Conservation (phyloP, 2,797 vertebrate genomes). For the Emys orbicularis region DNA sequence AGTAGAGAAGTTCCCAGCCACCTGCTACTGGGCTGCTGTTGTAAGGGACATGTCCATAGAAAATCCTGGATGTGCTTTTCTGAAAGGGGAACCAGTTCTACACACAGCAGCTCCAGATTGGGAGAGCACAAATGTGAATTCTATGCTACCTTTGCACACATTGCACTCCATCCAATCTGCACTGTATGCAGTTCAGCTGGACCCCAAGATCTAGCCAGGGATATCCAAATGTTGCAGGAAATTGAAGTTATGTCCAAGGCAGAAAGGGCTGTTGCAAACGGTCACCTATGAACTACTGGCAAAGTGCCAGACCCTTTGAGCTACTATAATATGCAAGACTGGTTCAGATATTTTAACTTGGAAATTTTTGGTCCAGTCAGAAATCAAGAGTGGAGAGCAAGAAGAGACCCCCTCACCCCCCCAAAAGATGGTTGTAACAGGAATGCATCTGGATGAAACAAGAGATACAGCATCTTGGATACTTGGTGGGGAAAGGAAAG, state of each 20-base stretch:
- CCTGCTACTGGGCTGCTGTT: neutral
- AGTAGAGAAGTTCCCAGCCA: neutral
- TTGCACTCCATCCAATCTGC: too few relatives aligned
- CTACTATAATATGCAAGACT: fast-evolving
- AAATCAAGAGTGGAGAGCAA: neutral
- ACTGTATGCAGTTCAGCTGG: too few relatives aligned
- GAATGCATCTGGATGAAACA: neutral
- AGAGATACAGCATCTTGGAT: neutral
- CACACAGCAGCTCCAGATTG: neutral
- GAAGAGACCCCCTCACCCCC: too few relatives aligned
- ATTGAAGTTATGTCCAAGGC: neutral
- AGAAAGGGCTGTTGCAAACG: neutral
- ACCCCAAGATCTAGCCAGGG: too few relatives aligned
- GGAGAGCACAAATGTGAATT: neutral
- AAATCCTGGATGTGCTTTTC: neutral
- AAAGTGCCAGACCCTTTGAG: neutral
- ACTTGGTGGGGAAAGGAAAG: neutral
- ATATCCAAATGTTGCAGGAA: neutral
- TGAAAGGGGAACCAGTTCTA: neutral
- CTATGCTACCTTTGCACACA: neutral
- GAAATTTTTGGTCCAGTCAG: fast-evolving
- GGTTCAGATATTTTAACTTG: neutral
- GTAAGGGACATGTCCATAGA: neutral
- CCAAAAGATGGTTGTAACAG: neutral
- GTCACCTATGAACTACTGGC: neutral